Evolutionary conservation across 2,888 invertebrate genomes (phyloP).

Genomic region (Pemphredon lugubris): DNA sequence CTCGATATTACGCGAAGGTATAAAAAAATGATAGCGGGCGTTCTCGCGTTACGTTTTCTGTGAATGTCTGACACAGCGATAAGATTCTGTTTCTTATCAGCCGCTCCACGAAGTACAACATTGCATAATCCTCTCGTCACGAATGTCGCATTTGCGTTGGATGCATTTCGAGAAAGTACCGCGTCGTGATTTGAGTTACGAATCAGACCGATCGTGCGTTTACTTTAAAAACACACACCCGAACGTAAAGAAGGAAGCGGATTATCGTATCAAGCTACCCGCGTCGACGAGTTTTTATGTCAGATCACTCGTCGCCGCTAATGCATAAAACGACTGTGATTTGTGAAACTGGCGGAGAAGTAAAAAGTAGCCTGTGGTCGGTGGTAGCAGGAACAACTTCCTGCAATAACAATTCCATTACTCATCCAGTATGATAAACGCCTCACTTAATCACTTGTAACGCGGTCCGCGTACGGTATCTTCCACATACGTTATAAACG

Average conservation of each 20-base stretch:
- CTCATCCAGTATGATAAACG: slow-evolving; percentile 42
- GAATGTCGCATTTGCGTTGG: slow-evolving; percentile 19
- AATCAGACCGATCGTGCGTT: no score
- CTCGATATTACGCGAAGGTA: no score
- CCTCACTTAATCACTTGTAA: slow-evolving; percentile 17
- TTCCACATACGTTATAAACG: not conserved
- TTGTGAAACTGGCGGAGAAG: not conserved
- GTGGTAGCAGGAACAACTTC: slow-evolving; percentile 24
- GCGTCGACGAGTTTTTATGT: no score
- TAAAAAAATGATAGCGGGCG: not conserved
- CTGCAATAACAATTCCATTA: slow-evolving; percentile 42
- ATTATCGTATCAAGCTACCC: no score
- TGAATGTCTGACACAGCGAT: slow-evolving; percentile 8
- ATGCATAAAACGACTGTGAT: no score
- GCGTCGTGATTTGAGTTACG: no score
- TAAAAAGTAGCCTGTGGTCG: slow-evolving; percentile 11
- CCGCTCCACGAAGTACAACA: not conserved
- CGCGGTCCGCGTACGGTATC: not conserved
- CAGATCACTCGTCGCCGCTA: no score
- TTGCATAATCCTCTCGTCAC: slow-evolving; percentile 14
- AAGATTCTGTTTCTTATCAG: slow-evolving; percentile 1
- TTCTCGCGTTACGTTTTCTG: not conserved
- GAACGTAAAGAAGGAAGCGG: no score
- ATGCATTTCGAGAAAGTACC: no score
- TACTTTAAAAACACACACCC: no score